Base-by-base conservation (phyloP, 2,888 invertebrate species). In the Hetaerina titia region DNA sequence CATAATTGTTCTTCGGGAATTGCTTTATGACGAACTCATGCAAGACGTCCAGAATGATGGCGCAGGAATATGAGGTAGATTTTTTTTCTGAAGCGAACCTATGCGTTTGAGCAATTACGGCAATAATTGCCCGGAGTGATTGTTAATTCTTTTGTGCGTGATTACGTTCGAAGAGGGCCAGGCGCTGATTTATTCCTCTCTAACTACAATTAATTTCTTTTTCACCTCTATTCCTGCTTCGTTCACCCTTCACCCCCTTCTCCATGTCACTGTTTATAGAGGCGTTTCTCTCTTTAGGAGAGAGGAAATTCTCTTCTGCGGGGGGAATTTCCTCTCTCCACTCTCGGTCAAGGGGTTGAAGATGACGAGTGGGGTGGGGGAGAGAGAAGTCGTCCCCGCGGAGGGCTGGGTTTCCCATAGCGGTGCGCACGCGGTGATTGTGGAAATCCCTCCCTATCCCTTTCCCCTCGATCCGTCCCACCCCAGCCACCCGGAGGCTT, bases 321-420 rank as follows among this genome's bases (percentile, higher is more conserved):
- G 69, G 22, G 22, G n/a, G n/a, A 22, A 69, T 69, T 69, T 22
- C 69, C 69, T 17, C 69, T 19, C 22, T 9, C 69, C 69, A n/a
- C 69, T n/a, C 69, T 69, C n/a, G 69, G 69, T 69, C 69, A 69
- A n/a, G 69, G 69, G n/a, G 69, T 69, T 69, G 69, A 69, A n/a
- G n/a, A 69, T 69, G 69, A n/a, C 5, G n/a, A 69, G 19, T 69
- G 69, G 22, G 22, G n/a, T 1, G 69, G 69, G 8, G 25, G 31
- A 22, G 25, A 45, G 45, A 45, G 45, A 45, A 15, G 2, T 22
- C 31, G 2, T 9, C 81, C 81, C 15, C 81, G 31, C 15, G 31
- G 81, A 81, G 4, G 31, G 81, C 31, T 13, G 13, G 81, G 81
- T 22, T 31, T 81, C 81, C 69, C 69, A 8, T 81, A 13, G 81